Evolutionary conservation across 2,888 invertebrate species (phyloP), one percentile per base, ranked within the genome.

Genomic region (Cephus spinipes): DNA sequence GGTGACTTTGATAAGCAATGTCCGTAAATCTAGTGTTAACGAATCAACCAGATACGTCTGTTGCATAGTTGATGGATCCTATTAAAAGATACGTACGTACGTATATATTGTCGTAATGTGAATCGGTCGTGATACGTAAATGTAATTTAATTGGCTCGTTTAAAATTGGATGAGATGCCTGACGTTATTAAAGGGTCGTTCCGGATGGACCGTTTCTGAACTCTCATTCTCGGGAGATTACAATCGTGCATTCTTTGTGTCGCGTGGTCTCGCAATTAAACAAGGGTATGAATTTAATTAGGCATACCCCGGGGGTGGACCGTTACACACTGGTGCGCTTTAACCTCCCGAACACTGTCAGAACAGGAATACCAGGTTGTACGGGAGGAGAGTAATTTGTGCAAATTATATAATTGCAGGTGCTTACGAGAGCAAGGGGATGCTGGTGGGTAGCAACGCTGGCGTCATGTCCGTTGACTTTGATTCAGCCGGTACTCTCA

Each of bases 401-500:
- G 23, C 9, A 31, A 71, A 71, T 71, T 69, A 74, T 79, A 81
- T 79, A 76, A 84, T 91, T 89, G 83, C 92, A 95, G 96, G 94
- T 89, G 91, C 93, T 73, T 93, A 94, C 82, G 97, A 97, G 88
- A 94, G 93, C 84, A 95, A 95, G 90, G 97, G 97, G 34, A 94
- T 95, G 73, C 93, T 99, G 81, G 95, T 96, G 34, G 99, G 99
- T 11, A 98, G 98, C 88, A 99, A 99, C 92, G 98, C 97, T 32
- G 97, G 97, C 75, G 96, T 99, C 33, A 98, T 98, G 95, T 97
- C 98, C 0, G 95, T 99, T 79, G 99, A 99, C 91, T 98, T 98
- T 92, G 98, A 99, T 92, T 94, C 96, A 69, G 97, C 98, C 79
- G 98, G 98, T 77, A 94, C 95, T 15, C 94, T 96, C 88, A 94